These are phyloP conservation scores for Schizothorax lantsangensis DNA, from an alignment of 2,797 vertebrate species.

Conservation along the genomic window DNA sequence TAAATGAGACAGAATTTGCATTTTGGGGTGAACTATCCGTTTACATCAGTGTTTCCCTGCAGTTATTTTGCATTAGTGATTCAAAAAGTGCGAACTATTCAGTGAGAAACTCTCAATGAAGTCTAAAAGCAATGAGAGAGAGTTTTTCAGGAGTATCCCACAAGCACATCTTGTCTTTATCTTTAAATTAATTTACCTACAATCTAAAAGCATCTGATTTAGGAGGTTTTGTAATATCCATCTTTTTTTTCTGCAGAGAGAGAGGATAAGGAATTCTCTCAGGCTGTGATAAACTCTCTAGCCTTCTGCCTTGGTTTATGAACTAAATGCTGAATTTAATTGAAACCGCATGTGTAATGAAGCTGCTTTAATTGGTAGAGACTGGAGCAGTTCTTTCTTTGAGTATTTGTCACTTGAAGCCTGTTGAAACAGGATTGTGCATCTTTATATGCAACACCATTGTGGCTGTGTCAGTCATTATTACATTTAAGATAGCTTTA, in stretches of 20 bases:
- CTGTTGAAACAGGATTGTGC: constrained; percentile 6
- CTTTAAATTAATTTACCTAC: background rate
- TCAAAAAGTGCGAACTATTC: background rate
- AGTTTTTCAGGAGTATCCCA: background rate
- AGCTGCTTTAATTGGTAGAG: constrained; percentile 16
- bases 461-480: constrained; percentile 13
- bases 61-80: constrained; percentile 19
- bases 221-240: background rate
- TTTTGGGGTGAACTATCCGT: background rate
- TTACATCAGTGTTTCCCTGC: constrained; percentile 19
- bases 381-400: constrained; percentile 9
- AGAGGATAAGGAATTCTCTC: background rate
- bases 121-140: background rate
- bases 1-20: background rate
- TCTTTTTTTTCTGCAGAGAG: background rate
- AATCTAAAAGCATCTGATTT: background rate
- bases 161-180: background rate
- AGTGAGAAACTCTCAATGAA: background rate
- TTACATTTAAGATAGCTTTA: constrained; percentile 34
- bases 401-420: constrained; percentile 18
- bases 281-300: constrained; percentile 13
- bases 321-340: constrained; percentile 38
- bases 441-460: background rate
- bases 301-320: constrained; percentile 15
- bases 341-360: constrained; percentile 40